phyloP scores from a whole-genome alignment of 2,113 vertebrate species.

The Tenrec ecaudatus region DNA sequence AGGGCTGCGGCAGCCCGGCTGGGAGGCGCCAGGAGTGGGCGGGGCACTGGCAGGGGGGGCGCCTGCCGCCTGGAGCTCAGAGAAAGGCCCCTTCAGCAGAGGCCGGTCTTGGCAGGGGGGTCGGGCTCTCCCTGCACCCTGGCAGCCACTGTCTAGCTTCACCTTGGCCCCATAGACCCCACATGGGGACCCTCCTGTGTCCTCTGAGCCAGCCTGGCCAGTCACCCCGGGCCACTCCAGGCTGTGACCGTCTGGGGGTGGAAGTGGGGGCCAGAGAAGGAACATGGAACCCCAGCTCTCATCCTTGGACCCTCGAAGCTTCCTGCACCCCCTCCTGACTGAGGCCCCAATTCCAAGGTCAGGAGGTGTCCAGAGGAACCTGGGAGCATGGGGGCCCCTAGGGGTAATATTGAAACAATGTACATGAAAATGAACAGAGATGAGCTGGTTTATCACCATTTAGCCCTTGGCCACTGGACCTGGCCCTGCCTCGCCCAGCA shows the following conservation, averaged over 20 bases:
- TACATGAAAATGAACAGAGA: background rate
- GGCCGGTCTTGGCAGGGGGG: background rate
- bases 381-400: too few species aligned
- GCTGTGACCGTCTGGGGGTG: background rate
- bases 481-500: too few species aligned
- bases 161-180: background rate
- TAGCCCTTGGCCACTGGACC: too few species aligned
- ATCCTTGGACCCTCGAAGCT: too few species aligned
- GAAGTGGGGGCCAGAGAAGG: too few species aligned
- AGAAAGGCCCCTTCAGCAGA: constrained; percentile 68
- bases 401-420: background rate
- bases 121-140: background rate
- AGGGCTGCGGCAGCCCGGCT: constrained; percentile 72
- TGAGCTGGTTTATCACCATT: too few species aligned
- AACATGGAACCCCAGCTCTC: too few species aligned
- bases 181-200: rapidly evolving
- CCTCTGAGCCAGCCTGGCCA: background rate
- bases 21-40: constrained; percentile 71
- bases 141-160: background rate
- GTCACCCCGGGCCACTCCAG: too few species aligned
- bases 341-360: background rate
- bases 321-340: background rate
- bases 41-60: constrained; percentile 61
- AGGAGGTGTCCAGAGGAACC: too few species aligned
- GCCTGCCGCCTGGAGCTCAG: constrained; percentile 9